Evolutionary conservation across 2,888 invertebrate genomes (phyloP).

Genomic region (Malthinus seriepunctatus): DNA sequence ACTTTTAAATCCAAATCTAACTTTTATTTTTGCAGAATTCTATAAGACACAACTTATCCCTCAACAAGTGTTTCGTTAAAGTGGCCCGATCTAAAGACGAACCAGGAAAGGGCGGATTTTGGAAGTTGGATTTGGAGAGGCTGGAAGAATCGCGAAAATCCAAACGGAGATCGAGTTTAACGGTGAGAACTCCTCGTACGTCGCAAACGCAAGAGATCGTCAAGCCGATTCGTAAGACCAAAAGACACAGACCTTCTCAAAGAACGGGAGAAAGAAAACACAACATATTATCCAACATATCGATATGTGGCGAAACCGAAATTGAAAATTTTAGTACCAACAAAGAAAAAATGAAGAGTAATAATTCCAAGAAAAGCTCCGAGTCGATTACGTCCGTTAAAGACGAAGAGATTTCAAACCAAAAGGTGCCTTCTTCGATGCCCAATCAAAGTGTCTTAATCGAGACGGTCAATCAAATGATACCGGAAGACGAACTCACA

Average conservation of each 20-base stretch:
- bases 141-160: conserved; percentile 53
- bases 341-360: conserved; percentile 14
- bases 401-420: conserved; percentile 20
- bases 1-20: neutral
- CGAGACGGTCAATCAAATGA: conserved; percentile 52
- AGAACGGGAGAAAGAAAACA: conserved; percentile 52
- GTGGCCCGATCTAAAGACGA: conserved; percentile 85
- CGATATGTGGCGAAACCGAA: conserved; percentile 52
- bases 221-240: conserved; percentile 34
- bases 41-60: conserved; percentile 86
- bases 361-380: conserved; percentile 2
- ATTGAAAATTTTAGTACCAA: conserved; percentile 47
- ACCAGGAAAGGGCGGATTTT: conserved; percentile 91
- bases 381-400: neutral
- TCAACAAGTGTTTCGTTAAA: conserved; percentile 93
- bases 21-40: conserved; percentile 73
- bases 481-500: conserved; percentile 70
- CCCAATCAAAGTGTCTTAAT: conserved; percentile 65
- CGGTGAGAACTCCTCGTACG: conserved; percentile 50
- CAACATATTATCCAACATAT: conserved; percentile 54
- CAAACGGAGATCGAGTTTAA: conserved; percentile 52
- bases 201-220: conserved; percentile 39
- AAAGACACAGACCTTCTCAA: conserved; percentile 39
- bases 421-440: conserved; percentile 46
- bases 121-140: conserved; percentile 81